Conservation (phyloP, 1,140 invertebrate species). For the Diachasma alloeum region DNA sequence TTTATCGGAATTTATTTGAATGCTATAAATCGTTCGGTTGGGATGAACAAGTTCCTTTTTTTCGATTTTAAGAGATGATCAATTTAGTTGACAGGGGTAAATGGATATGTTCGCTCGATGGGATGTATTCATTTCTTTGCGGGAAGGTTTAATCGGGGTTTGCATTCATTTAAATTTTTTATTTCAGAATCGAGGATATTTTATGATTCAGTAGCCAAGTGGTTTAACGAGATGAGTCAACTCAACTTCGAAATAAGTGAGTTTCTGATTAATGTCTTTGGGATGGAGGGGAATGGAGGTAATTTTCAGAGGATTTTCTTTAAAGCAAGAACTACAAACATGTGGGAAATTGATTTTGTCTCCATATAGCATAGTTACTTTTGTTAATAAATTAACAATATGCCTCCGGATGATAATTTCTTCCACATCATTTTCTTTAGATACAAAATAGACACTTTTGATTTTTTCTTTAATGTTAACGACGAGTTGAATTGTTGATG, state of each 20-base stretch:
- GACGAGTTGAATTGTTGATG: no score
- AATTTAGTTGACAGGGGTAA: neutral
- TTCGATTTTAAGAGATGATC: neutral
- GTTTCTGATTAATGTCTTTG: neutral
- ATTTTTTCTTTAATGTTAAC: no score
- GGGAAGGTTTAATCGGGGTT: neutral
- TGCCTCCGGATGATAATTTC: no score
- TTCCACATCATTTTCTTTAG: no score
- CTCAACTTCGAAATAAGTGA: neutral
- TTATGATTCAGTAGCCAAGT: neutral
- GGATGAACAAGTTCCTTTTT: neutral
- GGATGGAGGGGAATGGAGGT: neutral
- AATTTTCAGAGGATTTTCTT: neutral
- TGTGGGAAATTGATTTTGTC: no score
- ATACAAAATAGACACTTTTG: no score
- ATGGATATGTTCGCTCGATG: neutral
- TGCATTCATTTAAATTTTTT: neutral
- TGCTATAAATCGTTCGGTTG: neutral
- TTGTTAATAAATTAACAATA: no score
- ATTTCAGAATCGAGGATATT: neutral
- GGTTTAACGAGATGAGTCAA: neutral
- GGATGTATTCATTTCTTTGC: neutral
- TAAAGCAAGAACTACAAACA: neutral
- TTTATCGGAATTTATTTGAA: neutral
- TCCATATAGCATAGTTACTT: no score